A percentile compares a stretch with the other conserved stretches of the same genome.
These are phyloP conservation scores for Trigoniulus corallinus DNA, from an alignment of 1,140 invertebrate genomes.

Conservation along the genomic window DNA sequence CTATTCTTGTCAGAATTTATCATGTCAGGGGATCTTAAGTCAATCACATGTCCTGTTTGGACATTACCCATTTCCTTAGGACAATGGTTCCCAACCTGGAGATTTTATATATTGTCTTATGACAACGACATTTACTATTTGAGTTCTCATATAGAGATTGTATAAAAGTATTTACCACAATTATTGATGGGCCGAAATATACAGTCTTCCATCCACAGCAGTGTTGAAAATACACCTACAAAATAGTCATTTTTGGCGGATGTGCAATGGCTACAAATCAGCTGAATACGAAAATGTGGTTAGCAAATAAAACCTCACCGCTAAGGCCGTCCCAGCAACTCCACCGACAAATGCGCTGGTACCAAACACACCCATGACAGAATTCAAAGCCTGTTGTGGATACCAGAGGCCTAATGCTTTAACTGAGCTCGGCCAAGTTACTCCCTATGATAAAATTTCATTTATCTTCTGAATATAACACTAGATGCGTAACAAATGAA, in stretches of 20 bases:
- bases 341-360: constrained; percentile 35
- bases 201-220: constrained; percentile 30
- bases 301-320: constrained; percentile 24
- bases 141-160: no score
- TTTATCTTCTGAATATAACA: neutral
- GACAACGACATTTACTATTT: no score
- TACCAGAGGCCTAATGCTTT: constrained; percentile 32
- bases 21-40: no score
- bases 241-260: neutral
- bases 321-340: constrained; percentile 31
- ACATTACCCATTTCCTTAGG: no score
- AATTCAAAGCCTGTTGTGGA: constrained; percentile 26
- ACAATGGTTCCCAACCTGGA: no score
- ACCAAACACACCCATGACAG: constrained; percentile 33
- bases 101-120: no score
- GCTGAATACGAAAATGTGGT: no score
- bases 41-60: no score
- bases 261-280: no score
- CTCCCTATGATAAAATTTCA: constrained; percentile 17
- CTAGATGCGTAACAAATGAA: neutral
- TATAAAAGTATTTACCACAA: constrained; percentile 19
- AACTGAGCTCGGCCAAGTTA: constrained; percentile 32
- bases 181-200: constrained; percentile 25
- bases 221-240: constrained; percentile 27
- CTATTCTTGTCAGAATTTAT: no score